phyloP scores from a whole-genome alignment of 2,888 invertebrate genomes.

The Caenorhabditis macrosperma region DNA sequence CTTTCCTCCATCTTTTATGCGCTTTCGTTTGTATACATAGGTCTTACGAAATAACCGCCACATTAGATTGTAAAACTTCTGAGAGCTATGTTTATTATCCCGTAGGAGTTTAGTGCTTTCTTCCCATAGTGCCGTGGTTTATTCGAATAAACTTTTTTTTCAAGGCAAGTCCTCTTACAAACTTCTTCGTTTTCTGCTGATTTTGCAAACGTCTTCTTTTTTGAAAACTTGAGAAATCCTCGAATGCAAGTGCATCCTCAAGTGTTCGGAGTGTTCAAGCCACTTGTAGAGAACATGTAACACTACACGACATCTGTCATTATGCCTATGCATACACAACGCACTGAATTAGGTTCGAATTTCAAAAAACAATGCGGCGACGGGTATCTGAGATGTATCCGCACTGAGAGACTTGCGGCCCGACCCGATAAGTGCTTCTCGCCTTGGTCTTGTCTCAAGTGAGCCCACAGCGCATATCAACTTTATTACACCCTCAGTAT shows the following conservation, averaged over 20 bases:
- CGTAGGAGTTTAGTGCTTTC: background rate
- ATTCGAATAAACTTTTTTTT: background rate
- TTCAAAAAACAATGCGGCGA: slow-evolving; percentile 50
- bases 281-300: slow-evolving; percentile 49
- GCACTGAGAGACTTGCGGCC: background rate
- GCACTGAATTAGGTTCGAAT: slow-evolving; percentile 48
- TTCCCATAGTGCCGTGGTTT: background rate
- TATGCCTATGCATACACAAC: slow-evolving; percentile 46
- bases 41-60: too few relatives aligned
- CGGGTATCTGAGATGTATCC: slow-evolving; percentile 21
- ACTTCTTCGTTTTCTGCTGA: too few relatives aligned
- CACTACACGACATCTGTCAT: slow-evolving; percentile 50
- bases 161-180: background rate
- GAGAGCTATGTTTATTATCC: too few relatives aligned
- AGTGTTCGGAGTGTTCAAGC: slow-evolving; percentile 16
- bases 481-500: slow-evolving; percentile 30
- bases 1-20: too few relatives aligned
- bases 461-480: slow-evolving; percentile 42
- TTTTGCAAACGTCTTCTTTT: background rate
- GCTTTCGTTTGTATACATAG: too few relatives aligned
- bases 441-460: slow-evolving; percentile 43
- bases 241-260: background rate
- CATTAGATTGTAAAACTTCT: too few relatives aligned
- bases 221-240: background rate
- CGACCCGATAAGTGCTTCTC: slow-evolving; percentile 51